phyloP scores from a whole-genome alignment of 1,140 invertebrate genomes.

The Holcopasites calliopsidis region DNA sequence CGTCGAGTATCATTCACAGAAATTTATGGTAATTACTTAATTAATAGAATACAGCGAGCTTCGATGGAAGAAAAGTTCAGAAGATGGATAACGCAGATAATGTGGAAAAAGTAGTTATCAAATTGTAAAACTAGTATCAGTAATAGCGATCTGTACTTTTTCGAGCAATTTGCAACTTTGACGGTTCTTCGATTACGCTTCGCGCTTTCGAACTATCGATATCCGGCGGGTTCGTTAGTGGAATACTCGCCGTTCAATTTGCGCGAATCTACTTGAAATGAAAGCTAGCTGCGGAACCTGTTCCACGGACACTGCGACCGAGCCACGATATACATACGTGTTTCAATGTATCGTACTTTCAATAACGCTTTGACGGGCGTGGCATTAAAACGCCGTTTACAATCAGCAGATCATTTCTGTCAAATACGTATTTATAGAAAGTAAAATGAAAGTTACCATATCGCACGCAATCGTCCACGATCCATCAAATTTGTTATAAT shows the following conservation, averaged over 20 bases:
- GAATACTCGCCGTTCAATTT: slow-evolving; percentile 6
- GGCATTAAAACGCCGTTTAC: not conserved
- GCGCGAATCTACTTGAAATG: not conserved
- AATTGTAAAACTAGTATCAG: no score
- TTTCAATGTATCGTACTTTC: no score
- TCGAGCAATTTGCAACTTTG: slow-evolving; percentile 12
- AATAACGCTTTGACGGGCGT: not conserved
- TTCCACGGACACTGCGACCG: not conserved
- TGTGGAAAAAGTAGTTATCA: no score
- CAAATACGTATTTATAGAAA: not conserved
- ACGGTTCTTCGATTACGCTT: not conserved
- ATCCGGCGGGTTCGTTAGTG: slow-evolving; percentile 22
- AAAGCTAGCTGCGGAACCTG: not conserved
- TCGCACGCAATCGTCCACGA: no score
- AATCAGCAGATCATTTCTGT: not conserved
- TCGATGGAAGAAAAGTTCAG: no score
- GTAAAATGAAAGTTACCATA: no score
- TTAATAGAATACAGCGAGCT: no score
- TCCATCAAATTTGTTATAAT: no score
- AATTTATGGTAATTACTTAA: no score
- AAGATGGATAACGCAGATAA: no score
- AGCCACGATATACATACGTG: no score
- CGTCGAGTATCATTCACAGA: no score
- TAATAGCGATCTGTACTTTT: not conserved
- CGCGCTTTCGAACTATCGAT: not conserved